Evolutionary conservation across 2,113 vertebrate species (phyloP).

Genomic region (Xyrauchen texanus): DNA sequence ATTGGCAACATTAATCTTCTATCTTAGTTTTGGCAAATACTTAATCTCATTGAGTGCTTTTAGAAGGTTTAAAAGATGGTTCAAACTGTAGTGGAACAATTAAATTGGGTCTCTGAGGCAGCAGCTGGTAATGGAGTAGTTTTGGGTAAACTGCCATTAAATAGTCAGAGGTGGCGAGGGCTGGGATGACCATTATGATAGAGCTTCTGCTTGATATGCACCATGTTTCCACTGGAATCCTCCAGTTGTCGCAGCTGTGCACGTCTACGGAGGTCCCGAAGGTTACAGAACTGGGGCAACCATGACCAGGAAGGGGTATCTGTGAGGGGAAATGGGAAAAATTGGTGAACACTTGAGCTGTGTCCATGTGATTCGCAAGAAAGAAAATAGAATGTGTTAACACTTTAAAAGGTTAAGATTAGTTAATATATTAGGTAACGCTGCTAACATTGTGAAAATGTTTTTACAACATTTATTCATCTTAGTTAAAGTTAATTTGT

Average conservation of each 20-base stretch:
- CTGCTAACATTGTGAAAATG: no score
- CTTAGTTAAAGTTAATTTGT: no score
- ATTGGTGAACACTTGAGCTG: background rate
- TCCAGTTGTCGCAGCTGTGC: slow-evolving; percentile 92
- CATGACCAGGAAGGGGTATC: slow-evolving; percentile 96
- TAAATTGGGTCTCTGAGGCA: slow-evolving; percentile 74
- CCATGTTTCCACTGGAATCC: slow-evolving; percentile 95
- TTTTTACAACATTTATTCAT: no score
- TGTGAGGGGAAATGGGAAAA: slow-evolving; percentile 63
- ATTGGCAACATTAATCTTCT: slow-evolving; percentile 54
- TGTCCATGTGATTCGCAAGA: background rate
- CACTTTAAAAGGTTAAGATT: no score
- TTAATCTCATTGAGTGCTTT: slow-evolving; percentile 47
- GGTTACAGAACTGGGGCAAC: slow-evolving; percentile 93
- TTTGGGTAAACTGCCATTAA: slow-evolving; percentile 55
- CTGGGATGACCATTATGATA: slow-evolving; percentile 98
- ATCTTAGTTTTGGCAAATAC: slow-evolving; percentile 59
- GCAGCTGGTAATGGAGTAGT: slow-evolving; percentile 65
- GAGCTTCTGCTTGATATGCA: slow-evolving; percentile 99
- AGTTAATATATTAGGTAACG: no score
- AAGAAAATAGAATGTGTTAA: no score
- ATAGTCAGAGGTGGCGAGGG: slow-evolving; percentile 93
- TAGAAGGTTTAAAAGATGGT: slow-evolving; percentile 56
- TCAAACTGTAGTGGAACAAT: slow-evolving; percentile 61
- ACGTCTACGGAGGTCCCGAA: slow-evolving; percentile 90